A percentile compares a stretch with the other conserved stretches of the same genome.
Evolutionary conservation across 2,113 vertebrate species (phyloP).

Genomic region (Poecile atricapillus): DNA sequence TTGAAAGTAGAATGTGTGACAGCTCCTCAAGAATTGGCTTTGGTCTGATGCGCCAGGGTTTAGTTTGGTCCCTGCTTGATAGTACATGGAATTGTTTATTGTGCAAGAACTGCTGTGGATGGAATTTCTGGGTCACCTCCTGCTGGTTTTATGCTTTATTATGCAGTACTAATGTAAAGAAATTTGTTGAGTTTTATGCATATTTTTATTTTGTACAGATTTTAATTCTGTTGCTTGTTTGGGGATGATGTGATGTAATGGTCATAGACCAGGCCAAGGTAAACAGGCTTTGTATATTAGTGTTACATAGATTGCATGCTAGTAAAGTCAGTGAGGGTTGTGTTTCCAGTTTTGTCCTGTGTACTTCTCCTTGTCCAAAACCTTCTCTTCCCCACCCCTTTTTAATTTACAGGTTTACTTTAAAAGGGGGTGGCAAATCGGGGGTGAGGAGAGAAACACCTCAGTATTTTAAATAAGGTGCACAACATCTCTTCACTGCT

Average conservation of each 20-base stretch:
- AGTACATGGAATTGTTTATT: background rate
- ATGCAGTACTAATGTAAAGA: constrained; percentile 59
- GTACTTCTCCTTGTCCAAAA: constrained; percentile 9
- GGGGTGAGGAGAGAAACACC: background rate
- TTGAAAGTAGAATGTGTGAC: background rate
- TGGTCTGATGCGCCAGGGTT: background rate
- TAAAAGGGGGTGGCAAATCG: background rate
- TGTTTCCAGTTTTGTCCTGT: constrained; percentile 56
- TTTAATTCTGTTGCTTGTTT: constrained; percentile 61
- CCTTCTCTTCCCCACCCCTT: background rate
- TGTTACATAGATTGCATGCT: constrained; percentile 77
- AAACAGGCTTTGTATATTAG: constrained; percentile 70
- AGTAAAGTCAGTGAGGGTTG: constrained; percentile 66
- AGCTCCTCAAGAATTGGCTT: background rate
- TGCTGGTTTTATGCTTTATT: constrained; percentile 54
- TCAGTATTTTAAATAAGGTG: background rate
- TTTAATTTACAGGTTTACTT: constrained; percentile 19
- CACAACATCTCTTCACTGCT: background rate
- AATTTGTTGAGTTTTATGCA: constrained; percentile 34
- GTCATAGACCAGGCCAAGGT: constrained; percentile 57
- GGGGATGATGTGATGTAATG: constrained; percentile 60
- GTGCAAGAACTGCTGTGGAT: constrained; percentile 4
- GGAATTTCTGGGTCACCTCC: background rate
- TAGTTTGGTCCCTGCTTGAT: background rate
- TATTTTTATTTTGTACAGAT: constrained; percentile 69